These are phyloP conservation scores for Polylopha cassiicola DNA, from an alignment of 2,888 invertebrate species.

Conservation along the genomic window DNA sequence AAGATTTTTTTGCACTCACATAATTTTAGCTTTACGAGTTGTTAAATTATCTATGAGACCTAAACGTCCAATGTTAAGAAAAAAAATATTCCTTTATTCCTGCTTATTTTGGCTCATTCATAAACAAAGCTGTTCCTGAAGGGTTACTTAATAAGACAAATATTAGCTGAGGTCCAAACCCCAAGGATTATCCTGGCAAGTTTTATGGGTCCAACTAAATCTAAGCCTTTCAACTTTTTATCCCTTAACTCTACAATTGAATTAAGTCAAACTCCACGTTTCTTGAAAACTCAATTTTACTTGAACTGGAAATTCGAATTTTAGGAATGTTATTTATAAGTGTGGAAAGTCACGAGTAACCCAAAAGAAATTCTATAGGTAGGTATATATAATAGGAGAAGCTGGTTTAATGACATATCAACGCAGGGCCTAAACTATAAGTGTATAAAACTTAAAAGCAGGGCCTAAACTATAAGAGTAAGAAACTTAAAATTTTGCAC, in stretches of 20 bases:
- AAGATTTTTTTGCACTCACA: too few species aligned
- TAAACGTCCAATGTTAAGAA: too few species aligned
- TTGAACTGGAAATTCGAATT: slow-evolving; percentile 3
- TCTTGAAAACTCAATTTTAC: slow-evolving; percentile 3
- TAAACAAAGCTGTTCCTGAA: not conserved
- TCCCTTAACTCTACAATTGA: slow-evolving; percentile 3
- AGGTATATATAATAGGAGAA: too few species aligned
- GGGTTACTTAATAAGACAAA: slow-evolving; percentile 2
- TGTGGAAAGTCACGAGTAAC: too few species aligned
- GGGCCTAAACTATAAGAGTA: too few species aligned
- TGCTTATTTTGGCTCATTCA: not conserved
- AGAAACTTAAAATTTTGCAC: too few species aligned
- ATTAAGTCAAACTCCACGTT: not conserved
- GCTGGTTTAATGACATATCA: too few species aligned
- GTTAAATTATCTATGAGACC: too few species aligned
- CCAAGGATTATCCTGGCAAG: slow-evolving; percentile 1
- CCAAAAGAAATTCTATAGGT: too few species aligned
- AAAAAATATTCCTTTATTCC: not conserved
- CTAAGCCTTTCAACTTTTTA: slow-evolving; percentile 1
- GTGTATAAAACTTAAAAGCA: too few species aligned
- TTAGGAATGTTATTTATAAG: slow-evolving; percentile 1
- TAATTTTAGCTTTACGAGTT: too few species aligned
- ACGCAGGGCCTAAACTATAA: too few species aligned
- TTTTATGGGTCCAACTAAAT: slow-evolving; percentile 1
- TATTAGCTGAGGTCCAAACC: not conserved